Conservation (phyloP, 2,888 invertebrate genomes). For the Orthonychiurus folsomi region DNA sequence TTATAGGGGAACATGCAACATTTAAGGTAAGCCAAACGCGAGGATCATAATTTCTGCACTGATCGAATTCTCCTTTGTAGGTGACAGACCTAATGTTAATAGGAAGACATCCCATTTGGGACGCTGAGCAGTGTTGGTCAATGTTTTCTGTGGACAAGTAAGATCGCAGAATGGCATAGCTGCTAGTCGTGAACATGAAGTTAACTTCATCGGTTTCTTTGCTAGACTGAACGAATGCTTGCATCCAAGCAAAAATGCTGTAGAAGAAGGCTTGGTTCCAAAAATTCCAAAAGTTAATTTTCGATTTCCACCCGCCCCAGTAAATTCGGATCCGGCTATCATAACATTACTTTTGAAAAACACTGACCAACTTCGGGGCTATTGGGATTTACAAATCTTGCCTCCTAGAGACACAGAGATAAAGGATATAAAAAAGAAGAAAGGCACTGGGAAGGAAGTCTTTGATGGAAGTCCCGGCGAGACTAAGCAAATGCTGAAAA, state of each 20-base stretch:
- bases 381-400: slow-evolving; percentile 25
- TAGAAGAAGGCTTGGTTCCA: slow-evolving; percentile 25
- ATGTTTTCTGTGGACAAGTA: slow-evolving; percentile 31
- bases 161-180: neutral
- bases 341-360: slow-evolving; percentile 28
- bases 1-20: slow-evolving; percentile 31
- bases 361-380: slow-evolving; percentile 16
- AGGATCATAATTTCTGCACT: neutral
- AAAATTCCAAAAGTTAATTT: slow-evolving; percentile 23
- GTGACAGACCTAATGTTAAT: slow-evolving; percentile 30
- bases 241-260: slow-evolving; percentile 17
- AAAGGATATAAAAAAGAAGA: slow-evolving; percentile 12
- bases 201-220: slow-evolving; percentile 5
- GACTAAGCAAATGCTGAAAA: neutral
- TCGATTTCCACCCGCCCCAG: slow-evolving; percentile 31
- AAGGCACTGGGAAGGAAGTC: slow-evolving; percentile 5
- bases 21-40: slow-evolving; percentile 18
- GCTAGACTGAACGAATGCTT: slow-evolving; percentile 28
- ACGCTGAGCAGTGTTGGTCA: slow-evolving; percentile 27
- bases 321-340: slow-evolving; percentile 21
- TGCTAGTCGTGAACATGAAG: neutral
- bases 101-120: slow-evolving; percentile 25
- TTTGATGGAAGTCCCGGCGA: slow-evolving; percentile 18
- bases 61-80: slow-evolving; percentile 13
- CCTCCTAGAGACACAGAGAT: slow-evolving; percentile 21